Conservation (phyloP, 2,888 invertebrate genomes). For the Drosophila gaucha region DNA sequence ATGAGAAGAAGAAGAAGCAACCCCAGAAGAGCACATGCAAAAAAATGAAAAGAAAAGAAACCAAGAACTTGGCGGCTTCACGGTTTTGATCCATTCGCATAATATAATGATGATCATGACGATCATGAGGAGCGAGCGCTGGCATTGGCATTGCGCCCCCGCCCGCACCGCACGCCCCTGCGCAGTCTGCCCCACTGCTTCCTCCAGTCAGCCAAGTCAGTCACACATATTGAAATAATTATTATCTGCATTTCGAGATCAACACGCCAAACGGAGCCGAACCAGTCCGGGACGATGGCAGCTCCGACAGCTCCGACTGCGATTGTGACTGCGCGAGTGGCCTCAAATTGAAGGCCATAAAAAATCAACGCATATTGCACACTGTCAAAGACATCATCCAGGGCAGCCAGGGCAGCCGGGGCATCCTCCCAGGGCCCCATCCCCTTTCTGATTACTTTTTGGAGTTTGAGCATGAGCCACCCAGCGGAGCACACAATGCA, state of each 20-base stretch:
- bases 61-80: conserved; percentile 56
- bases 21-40: conserved; percentile 61
- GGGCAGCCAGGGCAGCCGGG: conserved; percentile 1
- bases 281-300: conserved; percentile 29
- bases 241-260: conserved; percentile 83
- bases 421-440: too few relatives aligned
- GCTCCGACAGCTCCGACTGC: conserved; percentile 1
- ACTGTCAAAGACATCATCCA: conserved; percentile 76
- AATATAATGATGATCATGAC: conserved; percentile 72
- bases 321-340: conserved; percentile 39
- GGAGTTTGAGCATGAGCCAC: conserved; percentile 8
- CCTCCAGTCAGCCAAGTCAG: conserved; percentile 63
- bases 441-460: conserved; percentile 1
- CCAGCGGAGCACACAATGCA: conserved; percentile 33
- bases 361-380: conserved; percentile 83
- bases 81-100: conserved; percentile 77
- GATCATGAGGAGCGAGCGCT: conserved; percentile 68
- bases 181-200: conserved; percentile 11
- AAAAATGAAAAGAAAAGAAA: conserved; percentile 31
- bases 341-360: conserved; percentile 83
- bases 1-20: conserved; percentile 18
- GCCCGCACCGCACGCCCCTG: background rate
- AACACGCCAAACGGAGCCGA: conserved; percentile 66
- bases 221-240: conserved; percentile 84
- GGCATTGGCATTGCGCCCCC: conserved; percentile 72